Evolutionary conservation across 1,140 invertebrate genomes (phyloP).

Genomic region (Popillia japonica): DNA sequence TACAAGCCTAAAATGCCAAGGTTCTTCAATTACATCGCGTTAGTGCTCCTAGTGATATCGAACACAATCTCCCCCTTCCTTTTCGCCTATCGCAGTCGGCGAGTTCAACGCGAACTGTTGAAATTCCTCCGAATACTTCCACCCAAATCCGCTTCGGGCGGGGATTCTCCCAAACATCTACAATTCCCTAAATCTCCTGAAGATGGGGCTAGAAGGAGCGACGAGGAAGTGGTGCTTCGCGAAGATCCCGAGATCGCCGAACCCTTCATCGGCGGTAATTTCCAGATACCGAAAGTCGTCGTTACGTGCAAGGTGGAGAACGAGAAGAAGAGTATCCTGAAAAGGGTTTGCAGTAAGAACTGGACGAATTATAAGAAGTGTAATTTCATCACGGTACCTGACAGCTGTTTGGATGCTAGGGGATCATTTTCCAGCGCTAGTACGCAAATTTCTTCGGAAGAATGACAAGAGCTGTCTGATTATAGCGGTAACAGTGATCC

Average conservation of each 20-base stretch:
- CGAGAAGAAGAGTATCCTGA: conserved; percentile 56
- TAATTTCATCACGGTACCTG: conserved; percentile 57
- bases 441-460: conserved; percentile 58
- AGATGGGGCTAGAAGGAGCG: neutral
- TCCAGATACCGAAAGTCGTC: conserved; percentile 52
- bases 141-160: conserved; percentile 47
- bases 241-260: conserved; percentile 16
- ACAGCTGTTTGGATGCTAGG: conserved; percentile 55
- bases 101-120: conserved; percentile 75
- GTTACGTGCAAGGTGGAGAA: conserved; percentile 54
- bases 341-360: conserved; percentile 54
- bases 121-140: conserved; percentile 66
- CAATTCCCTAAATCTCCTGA: neutral
- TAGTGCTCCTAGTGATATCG: conserved; percentile 73
- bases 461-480: conserved; percentile 44
- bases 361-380: conserved; percentile 57
- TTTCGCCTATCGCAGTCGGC: conserved; percentile 79
- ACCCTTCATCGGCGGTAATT: conserved; percentile 3
- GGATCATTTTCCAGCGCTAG: conserved; percentile 58
- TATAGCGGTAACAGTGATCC: conserved; percentile 9
- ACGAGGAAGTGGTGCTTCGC: neutral
- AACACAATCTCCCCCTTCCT: conserved; percentile 78
- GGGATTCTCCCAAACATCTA: neutral
- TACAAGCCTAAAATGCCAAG: conserved; percentile 59
- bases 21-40: conserved; percentile 63